Evolutionary conservation across 2,797 vertebrate genomes (phyloP).

Genomic region (Melanotaenia maccullochi): DNA sequence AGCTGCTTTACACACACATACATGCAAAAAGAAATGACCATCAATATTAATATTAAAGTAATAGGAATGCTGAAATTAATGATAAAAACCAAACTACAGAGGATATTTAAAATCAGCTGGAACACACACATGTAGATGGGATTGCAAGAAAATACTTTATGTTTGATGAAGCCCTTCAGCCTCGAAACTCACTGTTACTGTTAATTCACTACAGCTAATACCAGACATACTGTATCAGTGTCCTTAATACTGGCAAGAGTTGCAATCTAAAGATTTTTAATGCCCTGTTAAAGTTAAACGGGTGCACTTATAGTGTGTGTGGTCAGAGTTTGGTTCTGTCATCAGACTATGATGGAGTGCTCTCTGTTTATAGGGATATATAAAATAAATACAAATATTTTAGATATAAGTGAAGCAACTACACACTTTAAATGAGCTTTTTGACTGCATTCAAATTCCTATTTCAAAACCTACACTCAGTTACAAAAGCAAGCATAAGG

Average conservation of each 20-base stretch:
- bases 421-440: not conserved
- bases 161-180: slow-evolving; percentile 44
- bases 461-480: not conserved
- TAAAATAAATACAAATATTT: not conserved
- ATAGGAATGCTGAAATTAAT: not conserved
- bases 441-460: not conserved
- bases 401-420: not conserved
- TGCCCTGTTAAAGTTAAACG: slow-evolving; percentile 14
- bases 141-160: slow-evolving; percentile 35
- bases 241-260: slow-evolving; percentile 11
- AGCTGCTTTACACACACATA: slow-evolving; percentile 48
- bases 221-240: slow-evolving; percentile 46
- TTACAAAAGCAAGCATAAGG: slow-evolving; percentile 1
- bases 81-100: not conserved
- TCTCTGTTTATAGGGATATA: not conserved
- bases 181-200: slow-evolving; percentile 47
- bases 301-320: slow-evolving; percentile 1
- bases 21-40: slow-evolving; percentile 1
- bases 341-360: not conserved
- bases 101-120: slow-evolving; percentile 9
- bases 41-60: not conserved
- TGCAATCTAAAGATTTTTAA: slow-evolving; percentile 15
- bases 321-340: not conserved
- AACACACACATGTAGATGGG: not conserved
- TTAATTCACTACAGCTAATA: slow-evolving; percentile 69